Base-by-base conservation (phyloP, 2,888 invertebrate genomes). In the Polyommatus icarus region DNA sequence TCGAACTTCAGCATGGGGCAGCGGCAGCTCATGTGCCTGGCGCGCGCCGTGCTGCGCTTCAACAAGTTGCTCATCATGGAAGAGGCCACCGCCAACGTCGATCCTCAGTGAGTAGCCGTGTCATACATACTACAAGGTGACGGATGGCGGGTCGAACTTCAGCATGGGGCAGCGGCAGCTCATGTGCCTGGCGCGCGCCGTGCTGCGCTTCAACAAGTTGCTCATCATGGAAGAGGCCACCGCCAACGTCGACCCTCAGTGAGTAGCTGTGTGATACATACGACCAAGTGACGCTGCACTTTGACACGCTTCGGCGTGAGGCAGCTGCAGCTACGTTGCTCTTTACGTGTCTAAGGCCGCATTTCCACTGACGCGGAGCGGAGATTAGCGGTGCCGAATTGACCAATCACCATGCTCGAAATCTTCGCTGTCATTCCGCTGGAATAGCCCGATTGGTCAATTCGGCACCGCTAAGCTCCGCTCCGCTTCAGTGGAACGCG, bases 201-300 rank as follows among this genome's bases (percentile, higher is more conserved):
- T 99, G 83, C 94, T 99, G 7, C 94, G 97, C 77, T 96, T 97
- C 82, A 98, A 98, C 88, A 96, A 96, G 85, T 96, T 99, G 83
- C 92, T 99, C 15, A 96, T 98, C 83, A 95, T 99, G 92, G 98
- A 99, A 86, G 98, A 99, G 92, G 98, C 98, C 5, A 98, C 98
- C 0, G 36, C 36, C 36, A 36, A 36, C 36, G 36, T 36, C 36
- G 36, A 36, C 36, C 36, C 36, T 36, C 36, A 36, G 36, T 32
- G 32, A 32, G 32, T 32, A 98, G 98, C 3, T 98, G 94, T 94
- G 82, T 24, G 24, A 24, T 24, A 24, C 24, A 46, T 46, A 46
- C 40, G 7, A 46, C 10, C 40, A 7, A 46, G 1, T 46, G 40
- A 10, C 40, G 40, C 40, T 7, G 40, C 0, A 46, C 40, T 8